A percentile compares a stretch with the other conserved stretches of the same genome.
phyloP scores from a whole-genome alignment of 37 sponge, comb jelly and placozoan genomes.

The Diacarnus erythraeanus region DNA sequence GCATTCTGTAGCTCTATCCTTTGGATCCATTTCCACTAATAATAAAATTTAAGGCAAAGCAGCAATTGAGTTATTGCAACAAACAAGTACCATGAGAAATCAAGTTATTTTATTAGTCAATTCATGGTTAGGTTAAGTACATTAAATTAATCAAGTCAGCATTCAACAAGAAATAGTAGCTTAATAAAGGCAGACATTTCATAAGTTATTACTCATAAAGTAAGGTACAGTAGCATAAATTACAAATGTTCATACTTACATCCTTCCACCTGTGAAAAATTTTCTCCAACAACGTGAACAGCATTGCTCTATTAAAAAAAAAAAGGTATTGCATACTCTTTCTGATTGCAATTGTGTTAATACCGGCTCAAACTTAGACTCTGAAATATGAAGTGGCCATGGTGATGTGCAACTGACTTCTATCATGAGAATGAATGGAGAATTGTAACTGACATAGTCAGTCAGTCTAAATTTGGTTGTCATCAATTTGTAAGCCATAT shows the following conservation, averaged over 20 bases:
- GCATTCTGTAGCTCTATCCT: conserved; percentile 37
- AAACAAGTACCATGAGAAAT: too few species aligned
- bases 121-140: too few species aligned
- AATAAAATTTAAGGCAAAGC: not conserved
- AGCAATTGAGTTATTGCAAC: not conserved
- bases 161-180: not conserved
- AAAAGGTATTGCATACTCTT: not conserved
- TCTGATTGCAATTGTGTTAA: not conserved
- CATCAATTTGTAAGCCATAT: conserved; percentile 47
- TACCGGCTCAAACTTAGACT: conserved; percentile 13
- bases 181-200: too few species aligned
- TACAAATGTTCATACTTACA: conserved; percentile 18
- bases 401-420: conserved; percentile 45
- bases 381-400: conserved; percentile 36
- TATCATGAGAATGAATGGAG: conserved; percentile 48
- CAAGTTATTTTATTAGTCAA: too few species aligned
- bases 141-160: too few species aligned
- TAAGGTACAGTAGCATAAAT: too few species aligned
- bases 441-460: conserved; percentile 13
- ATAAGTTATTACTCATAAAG: too few species aligned
- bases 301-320: not conserved
- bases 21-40: conserved; percentile 45
- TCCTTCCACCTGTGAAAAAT: conserved; percentile 16
- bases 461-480: conserved; percentile 27
- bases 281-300: conserved; percentile 1